phyloP scores from a whole-genome alignment of 2,797 vertebrate genomes.

The Urophycis tenuis region DNA sequence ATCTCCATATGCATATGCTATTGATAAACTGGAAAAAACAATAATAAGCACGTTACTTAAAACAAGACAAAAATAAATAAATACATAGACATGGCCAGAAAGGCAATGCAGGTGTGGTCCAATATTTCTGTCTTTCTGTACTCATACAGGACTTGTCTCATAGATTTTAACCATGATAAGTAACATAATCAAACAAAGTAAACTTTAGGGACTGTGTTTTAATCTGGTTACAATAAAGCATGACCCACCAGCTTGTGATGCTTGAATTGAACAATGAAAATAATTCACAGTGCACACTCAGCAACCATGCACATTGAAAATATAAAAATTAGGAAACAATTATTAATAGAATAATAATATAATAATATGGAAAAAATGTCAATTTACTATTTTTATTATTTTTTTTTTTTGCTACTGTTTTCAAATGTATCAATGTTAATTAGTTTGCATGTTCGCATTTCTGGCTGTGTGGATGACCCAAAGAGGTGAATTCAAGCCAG shows the following conservation, averaged over 20 bases:
- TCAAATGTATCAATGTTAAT: background rate
- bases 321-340: background rate
- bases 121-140: background rate
- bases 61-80: background rate
- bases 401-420: too few relatives aligned
- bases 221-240: background rate
- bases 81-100: background rate
- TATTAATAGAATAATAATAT: background rate
- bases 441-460: background rate
- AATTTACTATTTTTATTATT: too few relatives aligned
- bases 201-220: background rate
- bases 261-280: background rate
- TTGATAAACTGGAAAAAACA: background rate
- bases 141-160: background rate
- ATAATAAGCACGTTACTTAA: background rate
- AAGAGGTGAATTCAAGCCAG: background rate
- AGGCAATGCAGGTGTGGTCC: background rate
- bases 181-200: background rate
- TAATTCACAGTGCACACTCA: background rate
- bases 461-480: background rate
- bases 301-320: background rate
- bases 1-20: background rate
- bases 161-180: background rate
- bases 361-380: too few relatives aligned
- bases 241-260: background rate